Conservation (phyloP, 2,113 vertebrate genomes). For the Mohoua ochrocephala region DNA sequence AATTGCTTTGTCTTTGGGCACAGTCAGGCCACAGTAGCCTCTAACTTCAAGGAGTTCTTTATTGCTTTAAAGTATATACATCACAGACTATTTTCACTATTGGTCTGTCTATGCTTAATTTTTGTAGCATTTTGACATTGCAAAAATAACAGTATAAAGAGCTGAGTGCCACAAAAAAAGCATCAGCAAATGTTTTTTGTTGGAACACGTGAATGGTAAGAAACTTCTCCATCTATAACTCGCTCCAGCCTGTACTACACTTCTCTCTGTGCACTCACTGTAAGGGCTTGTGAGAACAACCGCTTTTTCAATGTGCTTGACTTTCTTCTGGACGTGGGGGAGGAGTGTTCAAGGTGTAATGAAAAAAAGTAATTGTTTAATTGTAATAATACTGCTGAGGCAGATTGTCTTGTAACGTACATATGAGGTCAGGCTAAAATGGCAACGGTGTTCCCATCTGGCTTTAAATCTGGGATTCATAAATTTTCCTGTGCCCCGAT, state of each 20-base stretch:
- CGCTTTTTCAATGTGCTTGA: neutral
- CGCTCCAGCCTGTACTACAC: neutral
- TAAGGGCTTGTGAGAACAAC: neutral
- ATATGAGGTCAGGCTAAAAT: neutral
- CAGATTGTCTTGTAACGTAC: neutral
- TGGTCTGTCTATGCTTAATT: neutral
- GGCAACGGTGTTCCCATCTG: fast-evolving
- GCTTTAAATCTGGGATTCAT: neutral
- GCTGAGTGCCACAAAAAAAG: neutral
- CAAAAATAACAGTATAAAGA: neutral
- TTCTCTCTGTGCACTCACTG: neutral
- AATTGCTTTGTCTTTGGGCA: neutral
- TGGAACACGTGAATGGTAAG: neutral
- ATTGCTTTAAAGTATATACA: neutral
- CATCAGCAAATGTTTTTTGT: neutral
- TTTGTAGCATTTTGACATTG: neutral
- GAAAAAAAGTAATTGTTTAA: neutral
- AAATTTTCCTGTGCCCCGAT: neutral
- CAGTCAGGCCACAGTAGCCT: neutral
- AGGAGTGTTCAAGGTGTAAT: neutral
- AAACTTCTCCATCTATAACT: neutral
- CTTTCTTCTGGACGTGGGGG: neutral
- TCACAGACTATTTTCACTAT: neutral
- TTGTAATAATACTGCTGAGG: neutral
- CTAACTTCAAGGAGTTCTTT: neutral